Evolutionary conservation across 2,888 invertebrate species (phyloP).

Genomic region (Noctuana brunneofusca): DNA sequence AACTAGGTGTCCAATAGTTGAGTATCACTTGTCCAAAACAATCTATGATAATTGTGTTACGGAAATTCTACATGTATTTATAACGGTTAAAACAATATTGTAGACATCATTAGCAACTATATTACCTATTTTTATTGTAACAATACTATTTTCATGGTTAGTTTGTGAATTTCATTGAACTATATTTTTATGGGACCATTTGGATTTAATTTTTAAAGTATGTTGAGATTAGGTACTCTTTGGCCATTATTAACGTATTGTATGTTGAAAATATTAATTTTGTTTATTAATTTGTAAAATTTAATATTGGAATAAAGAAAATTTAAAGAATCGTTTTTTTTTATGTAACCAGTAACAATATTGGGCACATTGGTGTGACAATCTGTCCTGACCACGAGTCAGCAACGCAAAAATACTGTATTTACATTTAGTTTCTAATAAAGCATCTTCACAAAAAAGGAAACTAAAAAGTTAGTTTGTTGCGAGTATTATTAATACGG

Average conservation of each 20-base stretch:
- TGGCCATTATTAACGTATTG: background rate
- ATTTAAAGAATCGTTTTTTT: background rate
- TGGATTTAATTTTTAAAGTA: background rate
- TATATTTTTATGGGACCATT: slow-evolving; percentile 5
- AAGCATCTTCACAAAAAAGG: no score
- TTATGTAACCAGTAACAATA: no score
- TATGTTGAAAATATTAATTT: slow-evolving; percentile 1
- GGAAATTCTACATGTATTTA: background rate
- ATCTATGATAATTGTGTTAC: background rate
- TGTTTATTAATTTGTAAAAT: slow-evolving; percentile 20
- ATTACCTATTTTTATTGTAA: background rate
- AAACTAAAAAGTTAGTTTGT: no score
- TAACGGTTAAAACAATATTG: background rate
- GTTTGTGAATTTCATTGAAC: no score
- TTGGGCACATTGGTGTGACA: no score
- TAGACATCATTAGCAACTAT: no score
- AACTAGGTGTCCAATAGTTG: background rate
- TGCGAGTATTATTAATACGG: no score
- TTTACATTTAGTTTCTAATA: no score
- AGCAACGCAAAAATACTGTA: no score
- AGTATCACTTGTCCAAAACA: slow-evolving; percentile 6
- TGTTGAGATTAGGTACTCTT: background rate
- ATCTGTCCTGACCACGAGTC: no score
- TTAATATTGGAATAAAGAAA: slow-evolving; percentile 4
- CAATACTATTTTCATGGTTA: background rate